A percentile compares a stretch with the other conserved stretches of the same genome.
These are phyloP conservation scores for Glossosoma conforme DNA, from an alignment of 1,140 invertebrate species.

Conservation along the genomic window DNA sequence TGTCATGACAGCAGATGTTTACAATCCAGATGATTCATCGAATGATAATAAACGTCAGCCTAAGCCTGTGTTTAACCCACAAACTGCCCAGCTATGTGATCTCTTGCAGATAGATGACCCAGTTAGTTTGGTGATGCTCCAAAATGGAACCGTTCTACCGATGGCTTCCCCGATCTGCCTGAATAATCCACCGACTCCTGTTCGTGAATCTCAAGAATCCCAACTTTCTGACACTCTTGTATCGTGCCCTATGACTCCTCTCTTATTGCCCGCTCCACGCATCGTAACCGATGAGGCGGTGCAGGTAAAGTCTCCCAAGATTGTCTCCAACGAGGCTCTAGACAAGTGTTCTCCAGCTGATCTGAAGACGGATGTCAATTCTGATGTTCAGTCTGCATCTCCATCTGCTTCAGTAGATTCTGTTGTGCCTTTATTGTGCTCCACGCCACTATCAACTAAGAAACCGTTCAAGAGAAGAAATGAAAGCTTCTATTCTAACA, in stretches of 20 bases:
- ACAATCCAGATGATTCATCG: conserved; percentile 46
- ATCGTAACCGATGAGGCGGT: not conserved
- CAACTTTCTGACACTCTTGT: conserved; percentile 38
- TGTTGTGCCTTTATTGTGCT: conserved; percentile 4
- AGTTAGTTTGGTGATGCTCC: conserved; percentile 47
- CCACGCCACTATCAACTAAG: conserved; percentile 34
- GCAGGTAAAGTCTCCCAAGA: not conserved
- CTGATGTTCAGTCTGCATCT: too few relatives aligned
- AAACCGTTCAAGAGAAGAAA: conserved; percentile 47
- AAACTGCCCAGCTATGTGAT: conserved; percentile 78
- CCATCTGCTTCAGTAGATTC: too few relatives aligned
- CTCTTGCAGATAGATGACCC: conserved; percentile 76
- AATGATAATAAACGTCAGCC: conserved; percentile 37
- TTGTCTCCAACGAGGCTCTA: not conserved
- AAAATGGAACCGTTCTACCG: conserved; percentile 30
- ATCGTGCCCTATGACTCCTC: conserved; percentile 18
- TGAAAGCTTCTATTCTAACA: conserved; percentile 40
- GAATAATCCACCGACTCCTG: conserved; percentile 1
- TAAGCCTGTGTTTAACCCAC: conserved; percentile 65
- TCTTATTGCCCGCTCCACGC: conserved; percentile 7
- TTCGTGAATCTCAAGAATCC: too few relatives aligned
- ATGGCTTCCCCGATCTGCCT: conserved; percentile 27
- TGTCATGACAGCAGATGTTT: conserved; percentile 61
- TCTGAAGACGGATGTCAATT: too few relatives aligned
- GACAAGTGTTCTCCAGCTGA: not conserved